Percentiles rank a stretch among this genome's conserved stretches.
These are phyloP conservation scores for Actinia tenebrosa DNA, from an alignment of 64 coral and sea anemone species.

Conservation along the genomic window DNA sequence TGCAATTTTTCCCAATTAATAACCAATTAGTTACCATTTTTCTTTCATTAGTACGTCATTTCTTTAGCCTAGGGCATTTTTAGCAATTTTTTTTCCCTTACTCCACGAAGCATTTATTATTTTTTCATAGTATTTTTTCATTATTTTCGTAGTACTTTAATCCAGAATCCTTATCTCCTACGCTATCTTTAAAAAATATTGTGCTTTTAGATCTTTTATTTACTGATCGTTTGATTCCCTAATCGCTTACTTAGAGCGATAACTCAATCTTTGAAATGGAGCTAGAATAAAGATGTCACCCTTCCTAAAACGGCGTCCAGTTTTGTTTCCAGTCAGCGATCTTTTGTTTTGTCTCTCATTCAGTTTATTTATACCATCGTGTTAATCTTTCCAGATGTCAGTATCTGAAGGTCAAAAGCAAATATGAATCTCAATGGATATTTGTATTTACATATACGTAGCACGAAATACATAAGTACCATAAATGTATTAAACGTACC, in stretches of 20 bases:
- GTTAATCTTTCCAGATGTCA: neutral
- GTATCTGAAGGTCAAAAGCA: neutral
- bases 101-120: neutral
- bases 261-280: conserved; percentile 2
- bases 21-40: neutral
- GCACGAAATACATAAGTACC: neutral
- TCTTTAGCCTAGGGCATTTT: neutral
- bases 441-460: neutral
- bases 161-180: neutral
- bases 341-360: neutral
- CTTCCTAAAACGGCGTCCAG: neutral
- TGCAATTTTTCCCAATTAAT: neutral
- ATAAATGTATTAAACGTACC: neutral
- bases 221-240: conserved; percentile 8
- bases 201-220: conserved; percentile 7
- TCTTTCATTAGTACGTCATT: neutral
- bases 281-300: neutral
- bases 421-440: neutral
- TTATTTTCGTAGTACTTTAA: neutral
- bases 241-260: neutral
- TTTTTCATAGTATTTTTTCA: neutral
- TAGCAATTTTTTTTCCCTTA: neutral
- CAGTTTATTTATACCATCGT: neutral
- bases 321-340: neutral
- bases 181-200: neutral